phyloP scores from a whole-genome alignment of 2,888 invertebrate species.

The Amphipyra tragopoginis region DNA sequence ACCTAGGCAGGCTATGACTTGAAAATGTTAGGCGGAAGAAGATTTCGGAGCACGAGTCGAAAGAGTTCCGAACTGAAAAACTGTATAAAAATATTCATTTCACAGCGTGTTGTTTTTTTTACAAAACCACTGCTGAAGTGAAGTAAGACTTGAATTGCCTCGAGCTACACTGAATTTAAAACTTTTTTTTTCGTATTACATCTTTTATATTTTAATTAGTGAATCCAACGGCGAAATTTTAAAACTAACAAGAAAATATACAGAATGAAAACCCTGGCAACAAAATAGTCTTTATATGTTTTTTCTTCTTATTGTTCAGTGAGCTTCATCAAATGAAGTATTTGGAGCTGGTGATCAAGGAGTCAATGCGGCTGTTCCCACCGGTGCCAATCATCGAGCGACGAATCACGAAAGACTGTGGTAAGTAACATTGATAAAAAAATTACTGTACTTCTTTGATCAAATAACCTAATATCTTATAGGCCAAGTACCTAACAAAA shows the following conservation, averaged over 20 bases:
- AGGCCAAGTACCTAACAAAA: too few species aligned
- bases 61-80: background rate
- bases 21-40: background rate
- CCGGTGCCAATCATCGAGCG: conserved; percentile 87
- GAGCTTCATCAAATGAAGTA: conserved; percentile 88
- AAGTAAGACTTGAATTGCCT: conserved; percentile 12
- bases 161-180: background rate
- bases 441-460: too few species aligned
- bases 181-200: too few species aligned
- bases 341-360: conserved; percentile 88
- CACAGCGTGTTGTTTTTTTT: conserved; percentile 7
- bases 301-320: conserved; percentile 57
- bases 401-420: conserved; percentile 74
- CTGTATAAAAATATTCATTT: background rate
- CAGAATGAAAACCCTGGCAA: background rate
- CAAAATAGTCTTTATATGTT: background rate
- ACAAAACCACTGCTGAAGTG: conserved; percentile 6
- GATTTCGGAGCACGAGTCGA: background rate
- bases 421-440: too few species aligned
- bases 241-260: too few species aligned
- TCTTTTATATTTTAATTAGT: conserved; percentile 16
- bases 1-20: background rate
- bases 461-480: too few species aligned
- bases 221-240: background rate
- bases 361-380: conserved; percentile 87